Evolutionary conservation across 2,113 vertebrate species (phyloP), one percentile per base, ranked within the genome.

Genomic region (Euleptes europaea): DNA sequence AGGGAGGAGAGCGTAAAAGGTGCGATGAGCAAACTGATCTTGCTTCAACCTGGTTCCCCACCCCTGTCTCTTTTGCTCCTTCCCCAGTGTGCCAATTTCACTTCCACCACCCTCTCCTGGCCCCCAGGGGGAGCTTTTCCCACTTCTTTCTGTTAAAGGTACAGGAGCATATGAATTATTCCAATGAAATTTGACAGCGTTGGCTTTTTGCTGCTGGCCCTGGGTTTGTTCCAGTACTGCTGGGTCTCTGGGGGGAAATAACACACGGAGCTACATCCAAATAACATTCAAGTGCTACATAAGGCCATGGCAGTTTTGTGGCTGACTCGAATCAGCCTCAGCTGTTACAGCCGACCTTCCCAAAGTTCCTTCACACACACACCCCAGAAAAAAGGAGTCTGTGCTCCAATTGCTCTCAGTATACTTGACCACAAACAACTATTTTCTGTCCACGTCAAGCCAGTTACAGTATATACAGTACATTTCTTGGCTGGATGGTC

Each of bases 91-190:
- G 23, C 60, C 60, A 63, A 19, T 63, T 28, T 6, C 23, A 11
- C 11, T 51, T 11, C 60, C 26, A 63, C 26, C 60, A 28, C 54
- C 21, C 60, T 28, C 60, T 28, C 60, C 60, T 8, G 2, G 7
- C 60, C 60, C 26, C 26, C 7, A n/a, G n/a, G 1, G 60, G 26
- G 35, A 73, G 19, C 19, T 44, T 51, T n/a, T 26, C 17, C 70
- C 40, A 3, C 8, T 72, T 76, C 15, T 76, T 31, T 42, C 7
- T 19, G 8, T 42, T 49, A 51, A 75, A 26, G 6, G 44, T 28
- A 76, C 31, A 33, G 47, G 31, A 76, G 73, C 88, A 63, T 74
- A 80, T 84, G 86, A 33, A 66, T 15, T 88, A 82, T 69, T 80
- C 88, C 73, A 84, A 3, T 47, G 26, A 74, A 28, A 40, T 79